phyloP scores from a whole-genome alignment of 1,140 invertebrate genomes.

The Trichonephila inaurata region DNA sequence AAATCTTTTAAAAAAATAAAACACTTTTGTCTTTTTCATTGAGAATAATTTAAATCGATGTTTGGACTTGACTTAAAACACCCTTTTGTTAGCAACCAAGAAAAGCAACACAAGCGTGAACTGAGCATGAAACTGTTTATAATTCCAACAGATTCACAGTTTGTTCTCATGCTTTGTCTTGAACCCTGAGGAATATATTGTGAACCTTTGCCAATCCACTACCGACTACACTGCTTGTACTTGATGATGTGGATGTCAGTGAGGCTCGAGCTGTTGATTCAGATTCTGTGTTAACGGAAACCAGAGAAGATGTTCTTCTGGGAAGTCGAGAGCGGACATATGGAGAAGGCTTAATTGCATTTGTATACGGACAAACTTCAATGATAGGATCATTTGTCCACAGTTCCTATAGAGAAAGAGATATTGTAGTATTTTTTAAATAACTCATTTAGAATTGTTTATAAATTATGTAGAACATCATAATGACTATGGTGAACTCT shows the following conservation, averaged over 20 bases:
- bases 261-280: constrained; percentile 37
- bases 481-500: no score
- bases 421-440: neutral
- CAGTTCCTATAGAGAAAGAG: constrained; percentile 80
- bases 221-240: constrained; percentile 70
- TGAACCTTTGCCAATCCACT: constrained; percentile 76
- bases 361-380: constrained; percentile 79
- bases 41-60: neutral
- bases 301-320: constrained; percentile 64
- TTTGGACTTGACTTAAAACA: neutral
- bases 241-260: constrained; percentile 59
- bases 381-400: constrained; percentile 83
- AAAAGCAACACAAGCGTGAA: neutral
- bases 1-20: neutral
- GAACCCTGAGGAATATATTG: constrained; percentile 73
- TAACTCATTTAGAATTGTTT: no score
- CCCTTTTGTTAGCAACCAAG: neutral
- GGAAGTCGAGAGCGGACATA: constrained; percentile 75
- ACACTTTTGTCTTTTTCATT: neutral
- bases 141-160: constrained; percentile 3
- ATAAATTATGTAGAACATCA: no score
- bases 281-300: constrained; percentile 55
- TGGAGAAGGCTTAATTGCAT: constrained; percentile 77
- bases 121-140: neutral
- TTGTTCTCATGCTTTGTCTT: constrained; percentile 70